Evolutionary conservation across 1,140 invertebrate species (phyloP), one percentile per base, ranked within the genome.

Genomic region (Hycleus cichorii): DNA sequence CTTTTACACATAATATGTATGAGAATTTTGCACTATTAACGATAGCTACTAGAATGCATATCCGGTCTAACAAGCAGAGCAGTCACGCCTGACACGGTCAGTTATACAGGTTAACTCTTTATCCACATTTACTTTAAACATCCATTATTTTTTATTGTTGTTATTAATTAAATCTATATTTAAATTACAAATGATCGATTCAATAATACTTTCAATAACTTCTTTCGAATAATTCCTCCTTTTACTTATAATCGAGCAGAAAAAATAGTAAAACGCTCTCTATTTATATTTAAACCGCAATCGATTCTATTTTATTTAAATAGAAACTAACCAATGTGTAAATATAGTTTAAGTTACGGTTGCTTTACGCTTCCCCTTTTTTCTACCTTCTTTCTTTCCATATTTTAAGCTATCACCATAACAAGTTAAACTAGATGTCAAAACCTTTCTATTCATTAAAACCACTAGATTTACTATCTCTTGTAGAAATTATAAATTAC

Each of bases 31-130:
- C 32, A 32, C 32, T 32, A 32, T 32, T 42, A 26, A 46, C 32
- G 32, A 32, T 7, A 32, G 32, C 59, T 59, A 55, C 56, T 63
- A 66, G 65, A 69, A 69, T 69, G 65, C 64, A 69, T 67, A 69
- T 69, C 67, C 67, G 67, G 67, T 66, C 63, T 69, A 65, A 63
- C 67, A 65, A 69, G 58, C 64, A 63, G 65, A 65, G 67, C 67
- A 67, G 67, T 69, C 67, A 69, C 61, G 65, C 62, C 62, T 69
- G 64, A 64, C 65, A 67, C 67, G 67, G 67, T 67, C 67, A 69
- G 54, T 65, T 66, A 69, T 69, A 57, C 65, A 69, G 67, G 67
- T 69, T 69, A 69, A 56, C 58, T 64, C 58, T 60, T 58, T 32
- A 32, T 18, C 32, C 7, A 32, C 57, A 48, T 49, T 63, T 58